These are phyloP conservation scores for Cynopterus brachyotis DNA, from an alignment of 2,113 vertebrate genomes.

Conservation along the genomic window DNA sequence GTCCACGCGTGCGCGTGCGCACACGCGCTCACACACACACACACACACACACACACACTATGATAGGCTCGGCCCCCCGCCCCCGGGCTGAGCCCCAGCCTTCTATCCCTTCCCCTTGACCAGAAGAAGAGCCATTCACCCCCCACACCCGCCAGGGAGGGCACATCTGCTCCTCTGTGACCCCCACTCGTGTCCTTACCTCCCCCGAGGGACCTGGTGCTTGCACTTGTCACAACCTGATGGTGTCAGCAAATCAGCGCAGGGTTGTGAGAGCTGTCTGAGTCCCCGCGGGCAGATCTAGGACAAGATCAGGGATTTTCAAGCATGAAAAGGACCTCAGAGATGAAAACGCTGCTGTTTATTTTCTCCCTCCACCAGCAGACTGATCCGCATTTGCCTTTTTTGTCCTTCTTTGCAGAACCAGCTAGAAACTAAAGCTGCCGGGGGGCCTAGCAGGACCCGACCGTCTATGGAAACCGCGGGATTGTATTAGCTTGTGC, in stretches of 20 bases:
- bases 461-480: not conserved
- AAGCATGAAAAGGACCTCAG: not conserved
- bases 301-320: not conserved
- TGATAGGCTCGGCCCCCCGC: not conserved
- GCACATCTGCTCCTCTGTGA: not conserved
- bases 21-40: not conserved
- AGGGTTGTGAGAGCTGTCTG: fast-evolving
- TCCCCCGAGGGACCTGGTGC: not conserved
- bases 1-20: not conserved
- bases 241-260: not conserved
- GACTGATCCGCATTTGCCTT: not conserved
- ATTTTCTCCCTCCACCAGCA: not conserved
- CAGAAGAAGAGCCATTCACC: not conserved
- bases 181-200: not conserved
- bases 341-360: not conserved
- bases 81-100: not conserved
- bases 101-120: not conserved
- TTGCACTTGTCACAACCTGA: not conserved
- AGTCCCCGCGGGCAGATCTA: not conserved
- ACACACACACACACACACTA: not conserved
- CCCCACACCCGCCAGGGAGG: not conserved
- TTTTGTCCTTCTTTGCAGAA: not conserved
- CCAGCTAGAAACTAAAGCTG: not conserved
- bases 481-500: not conserved
- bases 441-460: not conserved